Conservation (phyloP, 2,888 invertebrate species). For the Neoscelio sp. region DNA sequence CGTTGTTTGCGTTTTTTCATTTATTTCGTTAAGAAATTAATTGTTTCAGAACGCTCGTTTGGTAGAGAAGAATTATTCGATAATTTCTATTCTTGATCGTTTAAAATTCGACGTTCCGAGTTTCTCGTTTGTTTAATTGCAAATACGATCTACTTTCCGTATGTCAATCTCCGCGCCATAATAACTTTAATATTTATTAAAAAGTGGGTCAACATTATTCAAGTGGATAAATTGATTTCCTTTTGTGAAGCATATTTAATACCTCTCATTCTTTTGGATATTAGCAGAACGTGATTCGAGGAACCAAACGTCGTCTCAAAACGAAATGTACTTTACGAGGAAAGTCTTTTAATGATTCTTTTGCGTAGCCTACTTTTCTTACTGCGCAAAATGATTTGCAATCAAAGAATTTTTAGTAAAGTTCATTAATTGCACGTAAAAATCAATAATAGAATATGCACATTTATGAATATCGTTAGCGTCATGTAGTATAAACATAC, state of each 20-base stretch:
- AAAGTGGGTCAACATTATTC: slow-evolving; percentile 24
- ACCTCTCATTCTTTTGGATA: slow-evolving; percentile 2
- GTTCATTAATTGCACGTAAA: slow-evolving; percentile 38
- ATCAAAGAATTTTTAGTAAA: slow-evolving; percentile 30
- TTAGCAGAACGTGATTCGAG: slow-evolving; percentile 8
- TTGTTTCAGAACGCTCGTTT: no score
- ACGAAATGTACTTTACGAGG: background rate
- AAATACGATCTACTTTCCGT: background rate
- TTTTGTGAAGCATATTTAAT: slow-evolving; percentile 29
- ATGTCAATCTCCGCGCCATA: background rate
- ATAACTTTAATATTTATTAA: slow-evolving; percentile 16
- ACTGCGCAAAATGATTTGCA: slow-evolving; percentile 12
- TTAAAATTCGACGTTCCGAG: background rate
- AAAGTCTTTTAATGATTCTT: slow-evolving; percentile 6
- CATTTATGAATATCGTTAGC: slow-evolving; percentile 34
- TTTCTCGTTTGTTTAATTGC: slow-evolving; percentile 5
- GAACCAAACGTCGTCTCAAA: slow-evolving; percentile 9
- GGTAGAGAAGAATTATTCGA: no score
- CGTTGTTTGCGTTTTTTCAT: slow-evolving; percentile 10
- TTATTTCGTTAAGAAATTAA: slow-evolving; percentile 7
- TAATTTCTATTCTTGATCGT: no score
- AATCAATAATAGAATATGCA: slow-evolving; percentile 44
- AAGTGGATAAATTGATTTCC: slow-evolving; percentile 12
- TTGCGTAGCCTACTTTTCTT: slow-evolving; percentile 1
- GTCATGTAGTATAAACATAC: slow-evolving; percentile 41